Percentiles rank a stretch among this genome's conserved stretches.
These are phyloP conservation scores for Lordiphosa clarofinis DNA, from an alignment of 1,140 invertebrate genomes.

Conservation along the genomic window DNA sequence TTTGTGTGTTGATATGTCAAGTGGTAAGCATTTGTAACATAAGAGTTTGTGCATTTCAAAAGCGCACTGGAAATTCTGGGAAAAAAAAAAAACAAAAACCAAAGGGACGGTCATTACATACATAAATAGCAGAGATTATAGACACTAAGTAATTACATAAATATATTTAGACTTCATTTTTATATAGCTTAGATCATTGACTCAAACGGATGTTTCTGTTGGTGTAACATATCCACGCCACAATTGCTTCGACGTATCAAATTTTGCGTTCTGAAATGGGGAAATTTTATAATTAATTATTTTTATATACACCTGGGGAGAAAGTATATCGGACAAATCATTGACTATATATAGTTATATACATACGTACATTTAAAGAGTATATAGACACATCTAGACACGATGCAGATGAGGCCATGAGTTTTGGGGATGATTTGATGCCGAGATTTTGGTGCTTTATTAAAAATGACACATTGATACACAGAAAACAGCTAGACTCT, in stretches of 20 bases:
- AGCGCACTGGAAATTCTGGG: slow-evolving; percentile 1
- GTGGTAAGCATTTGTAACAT: slow-evolving; percentile 5
- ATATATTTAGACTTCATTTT: slow-evolving; percentile 20
- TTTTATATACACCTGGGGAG: not conserved
- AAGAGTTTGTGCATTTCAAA: slow-evolving; percentile 22
- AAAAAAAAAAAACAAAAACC: slow-evolving; percentile 7
- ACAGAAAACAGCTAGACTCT: too few species aligned
- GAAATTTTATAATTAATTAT: slow-evolving; percentile 31
- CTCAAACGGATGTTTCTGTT: slow-evolving; percentile 79
- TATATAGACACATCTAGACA: slow-evolving; percentile 37
- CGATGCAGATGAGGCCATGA: slow-evolving; percentile 35
- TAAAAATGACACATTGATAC: too few species aligned
- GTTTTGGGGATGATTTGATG: not conserved
- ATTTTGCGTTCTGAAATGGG: slow-evolving; percentile 69
- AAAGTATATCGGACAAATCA: slow-evolving; percentile 1
- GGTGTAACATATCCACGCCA: slow-evolving; percentile 74
- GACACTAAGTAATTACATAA: slow-evolving; percentile 33
- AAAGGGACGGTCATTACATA: slow-evolving; percentile 18
- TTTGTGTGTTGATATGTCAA: slow-evolving; percentile 12
- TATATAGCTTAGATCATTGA: slow-evolving; percentile 60
- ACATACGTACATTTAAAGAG: slow-evolving; percentile 17
- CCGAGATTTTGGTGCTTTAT: too few species aligned
- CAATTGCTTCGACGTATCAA: slow-evolving; percentile 76
- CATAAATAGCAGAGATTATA: slow-evolving; percentile 38
- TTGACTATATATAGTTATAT: slow-evolving; percentile 16